Base-by-base conservation (phyloP, 1,140 invertebrate genomes). In the Drosophila novamexicana region DNA sequence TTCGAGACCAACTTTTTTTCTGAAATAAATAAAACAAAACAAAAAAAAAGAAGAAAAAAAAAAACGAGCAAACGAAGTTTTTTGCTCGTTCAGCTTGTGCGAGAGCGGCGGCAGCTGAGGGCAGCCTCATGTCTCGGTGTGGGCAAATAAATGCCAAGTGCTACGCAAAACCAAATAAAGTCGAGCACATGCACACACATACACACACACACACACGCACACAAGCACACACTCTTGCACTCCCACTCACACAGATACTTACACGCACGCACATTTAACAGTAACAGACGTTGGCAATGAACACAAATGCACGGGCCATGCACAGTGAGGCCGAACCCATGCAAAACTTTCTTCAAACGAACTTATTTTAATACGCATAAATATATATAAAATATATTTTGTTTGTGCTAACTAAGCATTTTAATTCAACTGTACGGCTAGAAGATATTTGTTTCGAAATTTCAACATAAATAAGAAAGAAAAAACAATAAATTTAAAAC, bases 71-170 rank as follows among this genome's bases (percentile, higher is more conserved):
- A 71, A 65, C 64, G 73, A 84, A 84, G 77, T 82, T 79, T 86
- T 79, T 68, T 80, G 42, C 37, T 57, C 37, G 53, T 65, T 53
- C 14, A 32, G 40, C 10, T 47, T 59, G 50, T 39, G 32, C 61
- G 64, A 10, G 62, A 22, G 44, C n/a, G 67, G 78, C 64, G 10
- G 37, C 22, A 29, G 54, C 22, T 14, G 32, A 22, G 14, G 14
- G 56, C 58, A 66, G 56, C 56, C 45, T 68, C 67, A 70, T 85
- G 83, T 88, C 82, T 86, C 82, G 74, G 79, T 85, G 83, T 83
- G 83, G 84, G 83, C 83, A 86, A 86, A 86, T 86, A 88, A 86
- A 86, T 88, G 83, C 83, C 83, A 88, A 88, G 84, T 81, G 83
- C 83, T 86, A 88, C 84, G 83, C 81, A 86, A 74, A 86, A 86